Conservation (phyloP, 1,140 invertebrate species). For the Adelges cooleyi region DNA sequence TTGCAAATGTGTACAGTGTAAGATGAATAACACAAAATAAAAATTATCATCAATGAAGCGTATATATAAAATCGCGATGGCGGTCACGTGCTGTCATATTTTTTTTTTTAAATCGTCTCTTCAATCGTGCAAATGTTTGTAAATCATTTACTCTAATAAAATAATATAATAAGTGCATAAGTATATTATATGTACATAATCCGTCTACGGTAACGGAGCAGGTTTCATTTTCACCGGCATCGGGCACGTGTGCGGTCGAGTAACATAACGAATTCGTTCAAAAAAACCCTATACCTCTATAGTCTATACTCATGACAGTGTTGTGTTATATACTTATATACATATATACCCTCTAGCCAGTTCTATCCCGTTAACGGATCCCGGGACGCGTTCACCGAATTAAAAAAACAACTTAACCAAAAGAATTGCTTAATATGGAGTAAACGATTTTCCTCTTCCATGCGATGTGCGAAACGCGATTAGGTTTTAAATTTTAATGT, state of each 20-base stretch:
- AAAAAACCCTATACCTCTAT: too few relatives aligned
- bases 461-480: too few relatives aligned
- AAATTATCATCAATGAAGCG: constrained; percentile 16
- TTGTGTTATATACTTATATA: too few relatives aligned
- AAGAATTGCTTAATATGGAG: too few relatives aligned
- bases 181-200: neutral
- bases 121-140: neutral
- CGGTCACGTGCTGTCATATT: constrained; percentile 1
- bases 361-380: too few relatives aligned
- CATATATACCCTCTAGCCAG: too few relatives aligned
- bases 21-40: constrained; percentile 21
- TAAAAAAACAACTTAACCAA: too few relatives aligned
- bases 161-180: too few relatives aligned
- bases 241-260: neutral
- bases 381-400: too few relatives aligned
- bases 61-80: constrained; percentile 3
- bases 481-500: too few relatives aligned
- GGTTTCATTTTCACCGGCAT: constrained; percentile 19
- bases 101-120: constrained; percentile 11
- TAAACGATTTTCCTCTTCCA: too few relatives aligned
- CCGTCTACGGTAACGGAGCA: constrained; percentile 17
- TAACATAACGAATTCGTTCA: neutral
- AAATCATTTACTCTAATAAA: neutral
- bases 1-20: neutral
- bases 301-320: too few relatives aligned